Evolutionary conservation across 2,797 vertebrate species (phyloP), one percentile per base, ranked within the genome.

Genomic region (Coranthus polyacanthus): DNA sequence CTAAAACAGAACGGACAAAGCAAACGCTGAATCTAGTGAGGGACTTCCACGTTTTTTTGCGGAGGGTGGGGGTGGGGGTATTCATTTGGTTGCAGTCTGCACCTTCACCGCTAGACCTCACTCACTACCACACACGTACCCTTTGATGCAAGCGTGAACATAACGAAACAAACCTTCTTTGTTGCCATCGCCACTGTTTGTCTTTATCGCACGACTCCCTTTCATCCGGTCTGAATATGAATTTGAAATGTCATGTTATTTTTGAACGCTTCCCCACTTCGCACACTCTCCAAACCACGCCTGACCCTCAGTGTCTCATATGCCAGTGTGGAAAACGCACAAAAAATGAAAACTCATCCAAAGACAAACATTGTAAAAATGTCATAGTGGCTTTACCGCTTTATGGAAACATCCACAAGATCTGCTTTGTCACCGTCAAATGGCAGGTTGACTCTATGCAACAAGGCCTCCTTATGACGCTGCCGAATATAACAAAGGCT

Each of bases 231-330:
- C n/a, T 65, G 49, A 12, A 4, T 21, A 38, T 51, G 9, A 9
- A 52, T 63, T 52, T 50, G 11, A 72, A 63, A 65, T 78, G 50
- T 66, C 68, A 62, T 39, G 32, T 58, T 68, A 51, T 67, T 67
- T 17, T 52, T 22, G 41, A 56, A 57, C 13, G 5, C 37, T 53
- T 64, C 16, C 51, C 38, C 45, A 44, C 59, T 32, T 71, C 50
- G 63, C 39, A 43, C 74, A 50, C 52, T 38, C n/a, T 21, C 71
- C 29, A 17, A 60, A n/a, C 37, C 32, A 16, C 3, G 16, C 15
- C 39, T 44, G 10, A 20, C 17, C 21, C 34, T 46, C 39, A 26
- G 9, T 10, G 41, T 32, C 15, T 4, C 15, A 12, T 36, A 11
- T 17, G 12, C 21, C 15, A 38, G 21, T 7, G 26, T 12, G 4